These are phyloP conservation scores for Sebastes fasciatus DNA, from an alignment of 2,113 vertebrate genomes.

Conservation along the genomic window DNA sequence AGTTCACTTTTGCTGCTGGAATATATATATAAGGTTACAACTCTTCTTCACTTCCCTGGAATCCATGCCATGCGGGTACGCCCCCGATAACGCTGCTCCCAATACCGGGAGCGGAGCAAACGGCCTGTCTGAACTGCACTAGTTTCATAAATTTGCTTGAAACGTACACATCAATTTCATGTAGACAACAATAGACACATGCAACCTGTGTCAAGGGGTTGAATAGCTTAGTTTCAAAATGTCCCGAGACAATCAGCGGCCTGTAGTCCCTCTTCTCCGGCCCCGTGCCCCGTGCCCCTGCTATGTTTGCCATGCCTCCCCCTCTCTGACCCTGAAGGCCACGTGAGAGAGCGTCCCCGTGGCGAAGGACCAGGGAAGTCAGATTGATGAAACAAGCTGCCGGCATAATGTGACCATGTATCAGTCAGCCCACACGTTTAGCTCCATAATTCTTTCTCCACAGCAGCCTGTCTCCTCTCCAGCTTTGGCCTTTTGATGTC, in stretches of 20 bases:
- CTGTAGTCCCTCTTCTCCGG: not conserved
- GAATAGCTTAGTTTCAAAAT: not conserved
- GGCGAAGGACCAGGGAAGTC: conserved; percentile 41
- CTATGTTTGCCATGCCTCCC: not conserved
- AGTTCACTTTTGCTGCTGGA: too few relatives aligned
- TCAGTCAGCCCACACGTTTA: conserved; percentile 70
- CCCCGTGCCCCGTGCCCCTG: not conserved
- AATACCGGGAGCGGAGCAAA: not conserved
- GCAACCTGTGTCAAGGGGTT: not conserved
- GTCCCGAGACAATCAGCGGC: not conserved
- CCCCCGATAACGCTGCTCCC: not conserved
- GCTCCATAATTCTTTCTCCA: conserved; percentile 56
- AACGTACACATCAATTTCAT: not conserved
- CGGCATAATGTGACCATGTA: conserved; percentile 68
- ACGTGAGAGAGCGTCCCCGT: conserved; percentile 36
- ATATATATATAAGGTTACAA: too few relatives aligned
- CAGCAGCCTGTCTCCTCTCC: conserved; percentile 59
- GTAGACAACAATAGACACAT: not conserved
- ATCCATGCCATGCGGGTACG: not conserved
- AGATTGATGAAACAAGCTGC: conserved; percentile 75
- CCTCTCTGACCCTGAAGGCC: conserved; percentile 9
- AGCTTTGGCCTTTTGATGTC: conserved; percentile 70
- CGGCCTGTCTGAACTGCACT: too few relatives aligned
- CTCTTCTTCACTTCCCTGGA: too few relatives aligned
- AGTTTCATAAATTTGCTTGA: not conserved